Evolutionary conservation across 2,113 vertebrate genomes (phyloP).

Genomic region (Toxostoma redivivum): DNA sequence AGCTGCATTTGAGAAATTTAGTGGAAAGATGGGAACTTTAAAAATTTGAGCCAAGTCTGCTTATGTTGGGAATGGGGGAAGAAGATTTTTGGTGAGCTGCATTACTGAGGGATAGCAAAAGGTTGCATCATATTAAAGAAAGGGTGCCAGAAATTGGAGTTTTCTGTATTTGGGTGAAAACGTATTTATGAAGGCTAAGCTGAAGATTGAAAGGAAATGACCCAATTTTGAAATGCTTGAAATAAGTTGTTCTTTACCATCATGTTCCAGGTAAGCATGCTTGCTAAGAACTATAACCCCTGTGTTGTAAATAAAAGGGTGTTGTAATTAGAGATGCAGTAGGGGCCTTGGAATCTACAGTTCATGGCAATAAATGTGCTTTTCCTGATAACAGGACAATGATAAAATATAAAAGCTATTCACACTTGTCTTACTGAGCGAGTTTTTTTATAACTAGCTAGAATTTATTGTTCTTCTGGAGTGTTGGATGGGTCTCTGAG

Average conservation of each 20-base stretch:
- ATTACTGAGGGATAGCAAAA: background rate
- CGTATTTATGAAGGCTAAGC: background rate
- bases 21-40: background rate
- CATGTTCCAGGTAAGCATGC: background rate
- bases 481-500: background rate
- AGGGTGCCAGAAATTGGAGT: background rate
- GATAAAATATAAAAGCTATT: background rate
- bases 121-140: background rate
- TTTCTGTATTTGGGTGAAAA: background rate
- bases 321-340: background rate
- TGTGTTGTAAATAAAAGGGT: background rate
- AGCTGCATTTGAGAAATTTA: background rate
- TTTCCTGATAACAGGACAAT: background rate
- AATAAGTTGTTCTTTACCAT: background rate
- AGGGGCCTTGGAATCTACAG: background rate
- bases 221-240: background rate
- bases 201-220: background rate
- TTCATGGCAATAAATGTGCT: background rate
- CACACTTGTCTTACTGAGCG: background rate
- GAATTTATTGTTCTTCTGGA: background rate
- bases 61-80: background rate
- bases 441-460: background rate
- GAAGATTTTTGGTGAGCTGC: background rate
- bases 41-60: background rate
- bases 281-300: background rate